Conservation (phyloP, 2,113 vertebrate genomes). For the Isichthys henryi region DNA sequence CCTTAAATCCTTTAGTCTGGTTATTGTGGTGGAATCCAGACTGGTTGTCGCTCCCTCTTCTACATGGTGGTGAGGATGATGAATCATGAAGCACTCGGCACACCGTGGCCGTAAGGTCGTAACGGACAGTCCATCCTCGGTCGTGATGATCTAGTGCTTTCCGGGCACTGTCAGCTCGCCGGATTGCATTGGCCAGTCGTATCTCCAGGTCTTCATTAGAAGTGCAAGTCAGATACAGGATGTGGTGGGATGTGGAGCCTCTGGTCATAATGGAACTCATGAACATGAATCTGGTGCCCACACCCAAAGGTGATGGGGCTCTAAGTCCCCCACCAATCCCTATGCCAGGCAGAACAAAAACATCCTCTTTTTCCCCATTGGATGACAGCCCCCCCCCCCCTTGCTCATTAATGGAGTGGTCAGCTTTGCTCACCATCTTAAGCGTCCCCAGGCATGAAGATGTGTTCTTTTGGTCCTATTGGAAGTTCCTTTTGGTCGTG, state of each 20-base stretch:
- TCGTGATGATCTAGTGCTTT: background rate
- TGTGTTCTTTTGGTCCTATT: background rate
- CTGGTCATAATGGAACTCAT: background rate
- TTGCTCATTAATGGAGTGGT: background rate
- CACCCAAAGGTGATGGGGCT: background rate
- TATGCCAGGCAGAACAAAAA: background rate
- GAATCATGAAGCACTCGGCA: background rate
- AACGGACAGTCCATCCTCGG: background rate
- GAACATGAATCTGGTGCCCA: background rate
- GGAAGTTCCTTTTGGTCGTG: background rate
- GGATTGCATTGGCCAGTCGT: background rate
- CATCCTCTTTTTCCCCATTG: background rate
- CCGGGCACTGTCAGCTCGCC: background rate
- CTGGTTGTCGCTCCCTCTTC: background rate
- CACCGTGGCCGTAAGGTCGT: background rate
- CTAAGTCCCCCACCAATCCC: background rate
- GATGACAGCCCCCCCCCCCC: background rate
- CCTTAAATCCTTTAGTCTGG: background rate
- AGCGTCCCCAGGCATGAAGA: background rate
- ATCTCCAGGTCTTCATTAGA: background rate
- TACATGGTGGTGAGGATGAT: background rate
- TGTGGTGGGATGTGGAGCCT: background rate
- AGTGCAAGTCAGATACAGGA: background rate
- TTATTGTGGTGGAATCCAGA: background rate
- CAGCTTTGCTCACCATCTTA: background rate